Evolutionary conservation across 1,140 invertebrate genomes (phyloP).

Genomic region (Geopemphigus sp.): DNA sequence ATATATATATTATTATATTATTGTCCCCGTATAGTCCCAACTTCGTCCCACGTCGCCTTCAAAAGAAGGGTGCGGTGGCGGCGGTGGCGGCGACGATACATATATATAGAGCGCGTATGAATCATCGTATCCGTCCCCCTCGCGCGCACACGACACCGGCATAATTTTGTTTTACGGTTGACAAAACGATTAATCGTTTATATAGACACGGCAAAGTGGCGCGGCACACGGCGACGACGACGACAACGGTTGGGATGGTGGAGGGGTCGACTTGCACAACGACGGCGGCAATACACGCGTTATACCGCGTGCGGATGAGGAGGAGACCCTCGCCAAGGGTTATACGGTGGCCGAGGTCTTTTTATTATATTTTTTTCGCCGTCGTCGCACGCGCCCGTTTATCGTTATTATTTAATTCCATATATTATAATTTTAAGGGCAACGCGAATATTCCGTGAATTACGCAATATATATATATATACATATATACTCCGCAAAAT

Average conservation of each 20-base stretch:
- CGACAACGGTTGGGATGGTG: no score
- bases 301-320: neutral
- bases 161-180: conserved; percentile 50
- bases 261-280: neutral
- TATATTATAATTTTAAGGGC: no score
- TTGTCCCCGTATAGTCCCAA: no score
- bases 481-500: no score
- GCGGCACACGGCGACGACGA: no score
- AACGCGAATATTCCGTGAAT: no score
- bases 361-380: neutral
- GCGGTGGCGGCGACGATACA: neutral
- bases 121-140: conserved; percentile 23
- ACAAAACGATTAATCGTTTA: conserved; percentile 49
- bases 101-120: conserved; percentile 38
- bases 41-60: neutral
- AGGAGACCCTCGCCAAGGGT: neutral
- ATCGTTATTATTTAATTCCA: no score
- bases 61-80: conserved; percentile 9
- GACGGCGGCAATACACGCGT: neutral
- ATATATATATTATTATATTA: no score
- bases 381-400: neutral
- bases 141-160: conserved; percentile 18
- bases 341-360: conserved; percentile 6
- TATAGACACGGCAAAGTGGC: conserved; percentile 26
- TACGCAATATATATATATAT: no score